phyloP scores from a whole-genome alignment of 2,888 invertebrate species.

The Mechanitis mazaeus region DNA sequence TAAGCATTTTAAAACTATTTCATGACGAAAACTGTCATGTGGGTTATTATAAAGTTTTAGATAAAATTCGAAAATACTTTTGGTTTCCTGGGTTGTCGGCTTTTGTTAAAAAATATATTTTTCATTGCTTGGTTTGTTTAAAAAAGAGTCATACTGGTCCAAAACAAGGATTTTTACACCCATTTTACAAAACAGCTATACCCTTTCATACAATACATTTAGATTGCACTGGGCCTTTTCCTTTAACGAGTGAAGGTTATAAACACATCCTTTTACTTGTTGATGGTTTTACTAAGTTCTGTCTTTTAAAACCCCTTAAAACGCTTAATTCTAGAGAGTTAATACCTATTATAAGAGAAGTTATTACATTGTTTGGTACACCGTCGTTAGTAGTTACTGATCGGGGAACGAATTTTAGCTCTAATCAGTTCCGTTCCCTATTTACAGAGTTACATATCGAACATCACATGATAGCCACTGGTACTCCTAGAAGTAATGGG shows the following conservation, averaged over 20 bases:
- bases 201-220: constrained; percentile 38
- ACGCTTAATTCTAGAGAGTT: constrained; percentile 29
- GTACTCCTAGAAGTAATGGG: too few species aligned
- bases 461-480: too few species aligned
- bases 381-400: constrained; percentile 26
- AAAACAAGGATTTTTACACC: constrained; percentile 28
- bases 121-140: constrained; percentile 25
- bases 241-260: constrained; percentile 24
- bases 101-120: constrained; percentile 27
- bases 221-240: constrained; percentile 38
- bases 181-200: constrained; percentile 27
- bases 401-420: constrained; percentile 27
- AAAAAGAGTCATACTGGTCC: constrained; percentile 28
- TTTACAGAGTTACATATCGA: constrained; percentile 21
- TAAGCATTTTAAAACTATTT: constrained; percentile 12
- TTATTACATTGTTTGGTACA: constrained; percentile 21
- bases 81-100: constrained; percentile 30
- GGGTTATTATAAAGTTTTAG: constrained; percentile 16
- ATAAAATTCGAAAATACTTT: constrained; percentile 29
- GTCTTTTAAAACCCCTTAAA: constrained; percentile 34
- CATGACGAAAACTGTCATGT: constrained; percentile 1
- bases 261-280: constrained; percentile 33
- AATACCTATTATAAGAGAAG: constrained; percentile 27
- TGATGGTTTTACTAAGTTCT: constrained; percentile 39
- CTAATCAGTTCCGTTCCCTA: constrained; percentile 7